Conservation (phyloP, 2,797 vertebrate genomes). For the Pseudochromis fuscus region DNA sequence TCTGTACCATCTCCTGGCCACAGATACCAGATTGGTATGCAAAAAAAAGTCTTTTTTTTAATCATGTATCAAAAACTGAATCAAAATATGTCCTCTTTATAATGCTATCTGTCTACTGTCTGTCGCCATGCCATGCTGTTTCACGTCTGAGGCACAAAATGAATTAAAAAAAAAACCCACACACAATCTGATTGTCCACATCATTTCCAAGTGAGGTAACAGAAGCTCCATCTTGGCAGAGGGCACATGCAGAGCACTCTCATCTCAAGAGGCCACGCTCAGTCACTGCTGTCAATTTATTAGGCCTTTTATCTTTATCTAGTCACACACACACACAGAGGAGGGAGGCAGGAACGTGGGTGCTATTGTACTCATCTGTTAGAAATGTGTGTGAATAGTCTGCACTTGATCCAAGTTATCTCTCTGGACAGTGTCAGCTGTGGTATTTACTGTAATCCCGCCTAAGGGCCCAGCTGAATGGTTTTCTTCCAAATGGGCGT, state of each 20-base stretch:
- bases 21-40: background rate
- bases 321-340: background rate
- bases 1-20: background rate
- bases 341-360: background rate
- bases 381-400: slow-evolving; percentile 23
- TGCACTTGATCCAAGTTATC: slow-evolving; percentile 20
- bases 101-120: background rate
- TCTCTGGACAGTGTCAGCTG: slow-evolving; percentile 33
- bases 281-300: slow-evolving; percentile 26
- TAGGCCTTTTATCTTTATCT: slow-evolving; percentile 38
- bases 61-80: background rate
- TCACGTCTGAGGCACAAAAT: background rate
- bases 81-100: background rate
- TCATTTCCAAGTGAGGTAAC: slow-evolving; percentile 1
- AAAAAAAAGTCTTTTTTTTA: background rate
- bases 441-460: slow-evolving; percentile 42
- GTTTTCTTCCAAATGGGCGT: slow-evolving; percentile 2
- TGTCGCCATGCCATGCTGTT: background rate
- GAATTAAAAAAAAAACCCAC: background rate
- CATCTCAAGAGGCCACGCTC: slow-evolving; percentile 22
- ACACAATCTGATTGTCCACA: background rate
- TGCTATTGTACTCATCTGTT: background rate
- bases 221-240: slow-evolving; percentile 2
- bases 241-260: slow-evolving; percentile 1
- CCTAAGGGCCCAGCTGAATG: slow-evolving; percentile 25